These are phyloP conservation scores for Mycetomoellerius zeteki DNA, from an alignment of 1,140 invertebrate genomes.

Conservation along the genomic window DNA sequence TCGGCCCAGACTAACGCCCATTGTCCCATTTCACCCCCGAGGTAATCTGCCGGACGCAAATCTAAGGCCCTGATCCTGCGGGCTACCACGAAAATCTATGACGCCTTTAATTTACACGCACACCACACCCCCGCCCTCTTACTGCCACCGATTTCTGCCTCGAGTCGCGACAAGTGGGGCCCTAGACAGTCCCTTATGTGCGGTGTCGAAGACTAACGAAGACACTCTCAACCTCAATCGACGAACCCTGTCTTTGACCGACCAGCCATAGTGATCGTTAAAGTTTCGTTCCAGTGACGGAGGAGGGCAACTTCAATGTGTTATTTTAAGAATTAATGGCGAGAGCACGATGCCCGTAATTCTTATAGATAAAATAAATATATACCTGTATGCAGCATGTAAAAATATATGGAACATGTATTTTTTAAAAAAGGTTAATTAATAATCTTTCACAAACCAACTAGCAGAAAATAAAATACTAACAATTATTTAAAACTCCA, in stretches of 20 bases:
- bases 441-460: not conserved
- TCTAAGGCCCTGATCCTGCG: slow-evolving; percentile 87
- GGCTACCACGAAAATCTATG: slow-evolving; percentile 87
- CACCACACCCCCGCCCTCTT: slow-evolving; percentile 60
- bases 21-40: slow-evolving; percentile 86
- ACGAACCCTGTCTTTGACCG: slow-evolving; percentile 28
- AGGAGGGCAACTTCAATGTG: not conserved
- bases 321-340: not conserved
- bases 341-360: not conserved
- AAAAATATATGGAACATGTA: not conserved
- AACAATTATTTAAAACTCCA: not conserved
- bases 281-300: not conserved
- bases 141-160: slow-evolving; percentile 33
- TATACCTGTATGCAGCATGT: too few species aligned
- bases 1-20: slow-evolving; percentile 86
- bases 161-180: slow-evolving; percentile 42
- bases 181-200: not conserved
- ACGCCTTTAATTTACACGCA: slow-evolving; percentile 86
- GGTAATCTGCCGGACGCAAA: slow-evolving; percentile 87
- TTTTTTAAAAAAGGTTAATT: not conserved
- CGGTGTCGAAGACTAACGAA: slow-evolving; percentile 45
- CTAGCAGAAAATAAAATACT: not conserved
- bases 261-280: not conserved
- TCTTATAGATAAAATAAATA: not conserved
- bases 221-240: not conserved